Evolutionary conservation across 2,113 vertebrate genomes (phyloP), one percentile per base, ranked within the genome.

Genomic region (Callionymus lyra): DNA sequence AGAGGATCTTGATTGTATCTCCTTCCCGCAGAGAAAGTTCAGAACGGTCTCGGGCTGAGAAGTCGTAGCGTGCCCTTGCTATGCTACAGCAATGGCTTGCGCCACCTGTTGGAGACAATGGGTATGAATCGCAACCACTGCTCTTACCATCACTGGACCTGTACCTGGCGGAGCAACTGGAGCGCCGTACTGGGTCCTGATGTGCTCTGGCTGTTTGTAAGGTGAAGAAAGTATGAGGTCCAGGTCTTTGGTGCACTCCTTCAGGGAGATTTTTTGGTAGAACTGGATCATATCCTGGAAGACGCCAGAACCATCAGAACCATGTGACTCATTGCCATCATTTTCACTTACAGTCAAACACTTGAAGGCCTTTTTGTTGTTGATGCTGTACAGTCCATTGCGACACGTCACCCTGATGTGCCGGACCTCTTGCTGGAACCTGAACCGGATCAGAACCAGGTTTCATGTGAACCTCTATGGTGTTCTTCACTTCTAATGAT

Each of bases 281-380:
- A 86, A 91, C 18, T 89, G 71, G 57, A 97, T 86, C 68, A 97
- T 53, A 19, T 97, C 91, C 93, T 97, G 40, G 2, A 4, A 48
- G 8, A 3, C n/a, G n/a, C n/a, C n/a, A n/a, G n/a, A n/a, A n/a
- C n/a, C n/a, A n/a, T n/a, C n/a, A n/a, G n/a, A n/a, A n/a, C n/a
- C n/a, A n/a, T n/a, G n/a, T n/a, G n/a, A n/a, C n/a, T n/a, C n/a
- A n/a, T n/a, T n/a, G n/a, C n/a, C n/a, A n/a, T n/a, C n/a, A n/a
- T 10, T 6, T 1, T 16, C 1, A 74, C 89, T 83, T 72, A 97
- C 93, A 6, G 72, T 43, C 43, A 96, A 74, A 12, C 89, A 86
- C 42, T 86, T 90, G 78, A 97, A 97, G 0, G 87, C 91, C 67
- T 91, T 96, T 70, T 90, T 94, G 8, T 97, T 92, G 0, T 92